These are phyloP conservation scores for Protomyctophum bolini DNA, from an alignment of 2,113 vertebrate genomes.

Conservation along the genomic window DNA sequence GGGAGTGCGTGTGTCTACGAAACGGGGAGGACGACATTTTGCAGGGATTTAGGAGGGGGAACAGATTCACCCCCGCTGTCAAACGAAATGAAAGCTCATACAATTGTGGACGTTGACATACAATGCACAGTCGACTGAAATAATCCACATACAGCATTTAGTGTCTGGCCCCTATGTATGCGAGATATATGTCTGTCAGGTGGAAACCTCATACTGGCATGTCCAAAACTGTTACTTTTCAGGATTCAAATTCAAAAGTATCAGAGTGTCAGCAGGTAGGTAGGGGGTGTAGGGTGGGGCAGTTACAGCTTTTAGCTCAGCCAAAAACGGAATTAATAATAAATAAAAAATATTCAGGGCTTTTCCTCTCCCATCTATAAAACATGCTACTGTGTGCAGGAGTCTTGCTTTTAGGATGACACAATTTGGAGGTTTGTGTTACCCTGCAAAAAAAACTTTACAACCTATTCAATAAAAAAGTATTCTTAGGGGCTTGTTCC, in stretches of 20 bases:
- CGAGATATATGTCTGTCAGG: too few species aligned
- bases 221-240: too few species aligned
- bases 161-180: background rate
- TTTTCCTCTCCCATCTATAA: constrained; percentile 17
- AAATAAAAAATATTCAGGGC: background rate
- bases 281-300: background rate
- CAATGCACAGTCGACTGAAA: constrained; percentile 25
- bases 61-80: constrained; percentile 47
- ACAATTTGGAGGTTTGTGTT: constrained; percentile 23
- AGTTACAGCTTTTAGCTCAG: background rate
- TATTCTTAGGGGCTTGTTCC: constrained; percentile 5
- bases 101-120: constrained; percentile 34
- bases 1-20: constrained; percentile 21
- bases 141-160: background rate
- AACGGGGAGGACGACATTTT: background rate
- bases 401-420: constrained; percentile 6
- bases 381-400: constrained; percentile 26
- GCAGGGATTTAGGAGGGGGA: background rate
- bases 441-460: constrained; percentile 18
- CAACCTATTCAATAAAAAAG: constrained; percentile 35
- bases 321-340: too few species aligned
- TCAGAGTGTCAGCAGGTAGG: constrained; percentile 3
- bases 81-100: constrained; percentile 27
- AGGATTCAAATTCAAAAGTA: background rate
- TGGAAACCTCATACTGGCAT: too few species aligned